Evolutionary conservation across 1,140 invertebrate genomes (phyloP), one percentile per base, ranked within the genome.

Genomic region (Sitodiplosis mosellana): DNA sequence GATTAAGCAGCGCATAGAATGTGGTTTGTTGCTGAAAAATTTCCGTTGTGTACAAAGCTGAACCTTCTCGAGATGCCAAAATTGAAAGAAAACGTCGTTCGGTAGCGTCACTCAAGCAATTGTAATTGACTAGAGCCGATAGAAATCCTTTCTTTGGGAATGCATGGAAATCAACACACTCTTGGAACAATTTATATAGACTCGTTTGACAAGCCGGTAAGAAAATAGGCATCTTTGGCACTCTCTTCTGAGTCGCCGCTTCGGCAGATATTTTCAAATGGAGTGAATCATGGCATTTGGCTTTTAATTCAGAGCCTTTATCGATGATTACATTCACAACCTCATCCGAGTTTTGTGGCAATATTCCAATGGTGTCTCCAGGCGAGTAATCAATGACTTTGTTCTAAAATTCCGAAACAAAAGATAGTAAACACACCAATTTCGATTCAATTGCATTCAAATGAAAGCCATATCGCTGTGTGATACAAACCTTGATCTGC

Each of bases 1-100:
- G 65, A 40, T 70, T 55, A 6, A 91, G 64, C 45, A 88, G 57
- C 58, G 84, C 78, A 7, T 81, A 49, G 21, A 86, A 59, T 42
- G 69, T 18, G 3, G 17, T 18, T 40, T 18, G 14, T 15, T 6
- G 3, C 14, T n/a, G 14, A 6, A 40, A 14, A 40, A 40, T 40
- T 18, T 18, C 14, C 3, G 14, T 18, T 3, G 37, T 6, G 17
- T 40, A 40, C 14, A 15, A n/a, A n/a, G 37, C 3, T 6, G 37
- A n/a, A 18, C 37, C 37, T 40, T 40, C 37, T 3, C 17, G 14
- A 6, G 37, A 40, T 6, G 14, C 14, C 14, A 40, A 18, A 5
- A 40, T 40, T 40, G 3, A 4, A 14, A 40, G 37, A 40, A 40
- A n/a, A 18, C 37, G 37, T 18, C 37, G 14, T 40, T 40, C 37